These are phyloP conservation scores for Clusia tigrina DNA, from an alignment of 2,888 invertebrate species.

Conservation along the genomic window DNA sequence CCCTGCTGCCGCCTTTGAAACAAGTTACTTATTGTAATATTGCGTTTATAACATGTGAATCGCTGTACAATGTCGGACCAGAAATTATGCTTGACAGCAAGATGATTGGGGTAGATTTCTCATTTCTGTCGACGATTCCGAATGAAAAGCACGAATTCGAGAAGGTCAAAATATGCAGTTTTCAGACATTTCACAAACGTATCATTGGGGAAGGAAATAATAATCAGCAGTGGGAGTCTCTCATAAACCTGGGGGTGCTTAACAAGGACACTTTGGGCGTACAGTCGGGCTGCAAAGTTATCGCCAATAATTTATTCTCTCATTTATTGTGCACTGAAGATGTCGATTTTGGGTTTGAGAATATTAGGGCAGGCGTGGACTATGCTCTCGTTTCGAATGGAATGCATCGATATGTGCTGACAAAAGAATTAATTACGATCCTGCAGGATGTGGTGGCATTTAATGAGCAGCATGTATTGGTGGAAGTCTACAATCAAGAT, in stretches of 20 bases:
- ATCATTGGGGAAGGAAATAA: slow-evolving; percentile 45
- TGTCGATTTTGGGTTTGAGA: slow-evolving; percentile 35
- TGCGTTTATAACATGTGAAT: slow-evolving; percentile 48
- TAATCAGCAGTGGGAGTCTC: slow-evolving; percentile 39
- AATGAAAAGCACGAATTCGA: slow-evolving; percentile 27
- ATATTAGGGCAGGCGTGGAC: slow-evolving; percentile 37
- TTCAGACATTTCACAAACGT: slow-evolving; percentile 37
- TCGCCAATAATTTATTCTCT: slow-evolving; percentile 36
- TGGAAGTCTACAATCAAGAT: slow-evolving; percentile 43
- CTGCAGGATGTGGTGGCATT: slow-evolving; percentile 42
- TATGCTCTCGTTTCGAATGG: slow-evolving; percentile 51
- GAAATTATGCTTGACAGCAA: slow-evolving; percentile 30
- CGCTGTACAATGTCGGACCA: slow-evolving; percentile 46
- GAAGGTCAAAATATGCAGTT: slow-evolving; percentile 43
- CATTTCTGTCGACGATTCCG: slow-evolving; percentile 37
- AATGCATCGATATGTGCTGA: slow-evolving; percentile 49
- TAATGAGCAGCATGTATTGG: slow-evolving; percentile 42
- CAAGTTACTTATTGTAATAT: slow-evolving; percentile 44
- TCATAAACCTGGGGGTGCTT: slow-evolving; percentile 23
- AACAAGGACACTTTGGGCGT: slow-evolving; percentile 40
- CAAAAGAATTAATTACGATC: slow-evolving; percentile 37
- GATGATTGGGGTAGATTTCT: slow-evolving; percentile 38
- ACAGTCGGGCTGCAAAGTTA: slow-evolving; percentile 31
- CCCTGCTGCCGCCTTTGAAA: slow-evolving; percentile 51
- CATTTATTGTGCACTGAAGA: slow-evolving; percentile 37